Conservation (phyloP, 2,888 invertebrate species). For the Hypsopygia costalis region DNA sequence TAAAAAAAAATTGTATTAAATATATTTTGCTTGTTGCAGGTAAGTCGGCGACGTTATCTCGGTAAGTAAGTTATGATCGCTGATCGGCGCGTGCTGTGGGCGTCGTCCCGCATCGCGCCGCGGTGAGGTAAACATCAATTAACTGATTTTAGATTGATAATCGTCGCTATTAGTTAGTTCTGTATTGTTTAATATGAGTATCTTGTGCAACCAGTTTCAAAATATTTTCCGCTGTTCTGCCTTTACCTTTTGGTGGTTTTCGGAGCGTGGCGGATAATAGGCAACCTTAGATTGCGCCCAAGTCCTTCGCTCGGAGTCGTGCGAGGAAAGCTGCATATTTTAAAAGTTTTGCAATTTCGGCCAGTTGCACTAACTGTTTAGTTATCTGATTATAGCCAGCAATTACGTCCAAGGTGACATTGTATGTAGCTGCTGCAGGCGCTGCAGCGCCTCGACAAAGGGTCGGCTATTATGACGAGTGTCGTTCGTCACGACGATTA, state of each 20-base stretch:
- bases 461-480: constrained; percentile 33
- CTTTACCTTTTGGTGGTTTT: constrained; percentile 76
- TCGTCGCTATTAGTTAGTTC: constrained; percentile 65
- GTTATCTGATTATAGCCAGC: constrained; percentile 45
- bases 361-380: constrained; percentile 41
- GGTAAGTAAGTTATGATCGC: constrained; percentile 20
- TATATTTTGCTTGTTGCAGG: constrained; percentile 59
- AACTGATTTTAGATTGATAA: constrained; percentile 72
- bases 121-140: constrained; percentile 72
- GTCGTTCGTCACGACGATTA: constrained; percentile 40
- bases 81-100: constrained; percentile 30
- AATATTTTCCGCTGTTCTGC: constrained; percentile 72
- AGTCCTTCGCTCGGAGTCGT: constrained; percentile 69
- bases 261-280: constrained; percentile 79
- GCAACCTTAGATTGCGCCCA: constrained; percentile 75
- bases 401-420: constrained; percentile 47
- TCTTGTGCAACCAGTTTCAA: constrained; percentile 74
- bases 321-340: constrained; percentile 72
- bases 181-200: constrained; percentile 76
- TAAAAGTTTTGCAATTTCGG: constrained; percentile 62
- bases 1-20: constrained; percentile 8
- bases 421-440: background rate
- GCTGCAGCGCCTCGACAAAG: constrained; percentile 22
- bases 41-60: constrained; percentile 36
- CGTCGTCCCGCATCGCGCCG: constrained; percentile 31